Evolutionary conservation across 2,888 invertebrate genomes (phyloP).

Genomic region (Sesia apiformis): DNA sequence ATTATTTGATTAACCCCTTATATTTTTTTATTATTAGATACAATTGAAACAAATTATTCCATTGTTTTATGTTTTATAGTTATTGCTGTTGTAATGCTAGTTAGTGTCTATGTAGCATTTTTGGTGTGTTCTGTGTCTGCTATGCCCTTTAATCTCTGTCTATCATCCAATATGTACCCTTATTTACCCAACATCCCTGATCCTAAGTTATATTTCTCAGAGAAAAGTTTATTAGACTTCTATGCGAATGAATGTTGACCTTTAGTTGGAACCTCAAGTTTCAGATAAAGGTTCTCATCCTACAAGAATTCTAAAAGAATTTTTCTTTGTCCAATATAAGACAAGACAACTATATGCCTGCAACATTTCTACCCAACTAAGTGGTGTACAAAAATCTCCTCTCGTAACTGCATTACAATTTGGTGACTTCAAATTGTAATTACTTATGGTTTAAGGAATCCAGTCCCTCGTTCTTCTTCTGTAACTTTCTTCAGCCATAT

Average conservation of each 20-base stretch:
- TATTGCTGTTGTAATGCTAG: not conserved
- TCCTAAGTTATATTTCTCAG: conserved; percentile 28
- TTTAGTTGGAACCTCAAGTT: conserved; percentile 49
- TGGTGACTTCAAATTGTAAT: conserved; percentile 74
- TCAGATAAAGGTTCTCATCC: conserved; percentile 47
- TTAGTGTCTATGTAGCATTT: not conserved
- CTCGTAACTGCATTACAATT: conserved; percentile 76
- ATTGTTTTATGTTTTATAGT: not conserved
- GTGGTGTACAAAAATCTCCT: conserved; percentile 71
- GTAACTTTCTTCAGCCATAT: conserved; percentile 1
- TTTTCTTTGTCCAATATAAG: conserved; percentile 28
- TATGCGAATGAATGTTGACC: conserved; percentile 33
- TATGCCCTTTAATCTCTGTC: not conserved
- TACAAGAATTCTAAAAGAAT: conserved; percentile 22
- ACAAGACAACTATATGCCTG: conserved; percentile 16
- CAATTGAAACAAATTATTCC: not conserved
- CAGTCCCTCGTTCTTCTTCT: conserved; percentile 69
- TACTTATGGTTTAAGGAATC: conserved; percentile 73
- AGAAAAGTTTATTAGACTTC: conserved; percentile 29
- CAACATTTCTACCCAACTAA: conserved; percentile 25
- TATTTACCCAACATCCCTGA: not conserved
- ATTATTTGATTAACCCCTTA: too few species aligned
- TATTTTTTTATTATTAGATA: conserved; percentile 1
- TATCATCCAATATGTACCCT: not conserved
- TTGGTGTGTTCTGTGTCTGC: not conserved